These are phyloP conservation scores for Argyrosomus japonicus DNA, from an alignment of 2,113 vertebrate species.

Conservation along the genomic window DNA sequence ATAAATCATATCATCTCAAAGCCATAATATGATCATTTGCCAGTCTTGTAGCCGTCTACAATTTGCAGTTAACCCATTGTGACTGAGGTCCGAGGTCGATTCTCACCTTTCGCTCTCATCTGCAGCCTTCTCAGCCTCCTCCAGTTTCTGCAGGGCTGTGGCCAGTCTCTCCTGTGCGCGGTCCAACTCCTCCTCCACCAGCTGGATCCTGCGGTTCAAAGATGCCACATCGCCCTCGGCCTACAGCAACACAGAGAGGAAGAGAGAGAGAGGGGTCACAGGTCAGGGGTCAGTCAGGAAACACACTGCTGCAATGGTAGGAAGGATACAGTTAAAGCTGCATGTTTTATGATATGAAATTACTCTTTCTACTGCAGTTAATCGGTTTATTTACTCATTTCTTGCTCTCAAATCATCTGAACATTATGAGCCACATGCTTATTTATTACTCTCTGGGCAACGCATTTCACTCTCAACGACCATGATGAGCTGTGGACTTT, in stretches of 20 bases:
- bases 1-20: neutral
- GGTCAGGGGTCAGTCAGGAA: constrained; percentile 59
- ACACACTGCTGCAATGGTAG: constrained; percentile 1
- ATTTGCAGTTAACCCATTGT: neutral
- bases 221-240: constrained; percentile 95
- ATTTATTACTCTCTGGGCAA: neutral
- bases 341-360: too few relatives aligned
- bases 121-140: constrained; percentile 95
- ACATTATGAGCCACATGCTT: neutral
- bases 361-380: neutral
- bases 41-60: neutral
- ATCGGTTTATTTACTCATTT: neutral
- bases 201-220: constrained; percentile 96
- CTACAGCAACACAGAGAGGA: constrained; percentile 72
- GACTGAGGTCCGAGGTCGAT: neutral
- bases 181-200: constrained; percentile 98
- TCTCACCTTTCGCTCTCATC: constrained; percentile 95
- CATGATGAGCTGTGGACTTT: constrained; percentile 52
- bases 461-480: constrained; percentile 3
- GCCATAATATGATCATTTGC: neutral
- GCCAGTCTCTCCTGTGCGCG: constrained; percentile 94
- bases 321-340: constrained; percentile 20
- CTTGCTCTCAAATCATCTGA: neutral
- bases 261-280: constrained; percentile 39
- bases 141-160: constrained; percentile 95